Evolutionary conservation across 1,140 invertebrate genomes (phyloP).

Genomic region (Drosophila cardini): DNA sequence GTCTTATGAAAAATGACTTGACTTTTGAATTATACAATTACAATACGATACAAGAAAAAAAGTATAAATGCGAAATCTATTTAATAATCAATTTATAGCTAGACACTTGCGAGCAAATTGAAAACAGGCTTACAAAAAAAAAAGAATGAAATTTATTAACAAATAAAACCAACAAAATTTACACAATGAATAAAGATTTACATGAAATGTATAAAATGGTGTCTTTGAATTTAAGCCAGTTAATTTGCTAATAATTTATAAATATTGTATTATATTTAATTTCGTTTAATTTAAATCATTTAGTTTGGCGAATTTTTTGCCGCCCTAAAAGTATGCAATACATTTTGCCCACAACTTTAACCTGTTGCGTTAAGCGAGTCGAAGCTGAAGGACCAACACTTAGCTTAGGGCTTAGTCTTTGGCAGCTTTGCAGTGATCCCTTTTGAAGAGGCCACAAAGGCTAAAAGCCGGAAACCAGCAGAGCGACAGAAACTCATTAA

Average conservation of each 20-base stretch:
- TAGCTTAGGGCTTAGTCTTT: constrained; percentile 42
- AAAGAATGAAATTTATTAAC: constrained; percentile 48
- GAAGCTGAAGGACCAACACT: constrained; percentile 64
- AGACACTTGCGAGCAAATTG: constrained; percentile 67
- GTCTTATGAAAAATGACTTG: constrained; percentile 55
- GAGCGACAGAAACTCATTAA: constrained; percentile 68
- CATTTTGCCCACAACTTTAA: constrained; percentile 16
- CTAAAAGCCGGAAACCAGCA: constrained; percentile 16
- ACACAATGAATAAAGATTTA: constrained; percentile 79
- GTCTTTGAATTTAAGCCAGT: neutral
- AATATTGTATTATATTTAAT: neutral
- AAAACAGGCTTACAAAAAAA: constrained; percentile 54
- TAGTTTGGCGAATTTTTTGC: neutral
- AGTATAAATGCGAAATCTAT: constrained; percentile 20
- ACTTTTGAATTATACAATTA: constrained; percentile 39
- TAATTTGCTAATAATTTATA: neutral
- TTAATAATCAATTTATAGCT: constrained; percentile 54
- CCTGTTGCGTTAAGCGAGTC: constrained; percentile 35
- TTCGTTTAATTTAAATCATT: neutral
- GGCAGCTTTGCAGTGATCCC: constrained; percentile 15
- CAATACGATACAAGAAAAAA: constrained; percentile 1
- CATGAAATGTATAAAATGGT: constrained; percentile 73
- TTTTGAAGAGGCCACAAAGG: constrained; percentile 37
- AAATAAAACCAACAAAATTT: constrained; percentile 70
- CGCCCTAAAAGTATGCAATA: constrained; percentile 51